phyloP scores from a whole-genome alignment of 2,888 invertebrate genomes.

The Campoplex capitator region DNA sequence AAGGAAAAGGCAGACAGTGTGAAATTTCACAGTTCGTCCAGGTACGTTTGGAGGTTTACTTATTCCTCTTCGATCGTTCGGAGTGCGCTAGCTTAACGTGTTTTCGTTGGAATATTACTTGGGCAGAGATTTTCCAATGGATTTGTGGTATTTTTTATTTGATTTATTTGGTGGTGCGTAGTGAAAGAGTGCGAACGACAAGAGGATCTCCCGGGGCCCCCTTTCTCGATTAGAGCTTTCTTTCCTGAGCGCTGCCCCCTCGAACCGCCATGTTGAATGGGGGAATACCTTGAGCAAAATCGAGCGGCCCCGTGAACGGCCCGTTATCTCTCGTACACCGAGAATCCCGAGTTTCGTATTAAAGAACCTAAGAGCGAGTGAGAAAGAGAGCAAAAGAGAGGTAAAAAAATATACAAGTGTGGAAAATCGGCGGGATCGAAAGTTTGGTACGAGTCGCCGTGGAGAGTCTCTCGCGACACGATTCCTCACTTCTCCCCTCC shows the following conservation, averaged over 20 bases:
- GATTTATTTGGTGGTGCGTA: constrained; percentile 24
- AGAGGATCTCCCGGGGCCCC: constrained; percentile 29
- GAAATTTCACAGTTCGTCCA: constrained; percentile 44
- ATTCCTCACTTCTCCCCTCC: constrained; percentile 27
- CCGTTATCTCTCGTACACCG: constrained; percentile 66
- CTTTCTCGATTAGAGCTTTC: constrained; percentile 80
- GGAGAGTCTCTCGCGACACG: constrained; percentile 65
- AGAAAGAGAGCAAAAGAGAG: constrained; percentile 20
- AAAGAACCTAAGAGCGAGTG: constrained; percentile 58
- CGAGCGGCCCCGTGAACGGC: constrained; percentile 77
- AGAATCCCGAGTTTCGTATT: constrained; percentile 59
- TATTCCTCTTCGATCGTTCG: constrained; percentile 6
- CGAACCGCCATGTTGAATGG: constrained; percentile 85
- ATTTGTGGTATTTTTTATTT: constrained; percentile 70
- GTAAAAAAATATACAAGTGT: constrained; percentile 8
- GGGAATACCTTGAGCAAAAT: constrained; percentile 81
- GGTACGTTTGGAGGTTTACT: constrained; percentile 39
- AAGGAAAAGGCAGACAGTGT: constrained; percentile 30
- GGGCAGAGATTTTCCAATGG: neutral
- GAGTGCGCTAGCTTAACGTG: constrained; percentile 23
- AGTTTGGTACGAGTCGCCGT: constrained; percentile 64
- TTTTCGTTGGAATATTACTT: constrained; percentile 8
- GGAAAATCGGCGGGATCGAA: constrained; percentile 68
- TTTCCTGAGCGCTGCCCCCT: constrained; percentile 82
- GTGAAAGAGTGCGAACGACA: constrained; percentile 11